A percentile compares a stretch with the other conserved stretches of the same genome.
phyloP scores from a whole-genome alignment of 2,797 vertebrate species.

The Cetoscarus ocellatus region DNA sequence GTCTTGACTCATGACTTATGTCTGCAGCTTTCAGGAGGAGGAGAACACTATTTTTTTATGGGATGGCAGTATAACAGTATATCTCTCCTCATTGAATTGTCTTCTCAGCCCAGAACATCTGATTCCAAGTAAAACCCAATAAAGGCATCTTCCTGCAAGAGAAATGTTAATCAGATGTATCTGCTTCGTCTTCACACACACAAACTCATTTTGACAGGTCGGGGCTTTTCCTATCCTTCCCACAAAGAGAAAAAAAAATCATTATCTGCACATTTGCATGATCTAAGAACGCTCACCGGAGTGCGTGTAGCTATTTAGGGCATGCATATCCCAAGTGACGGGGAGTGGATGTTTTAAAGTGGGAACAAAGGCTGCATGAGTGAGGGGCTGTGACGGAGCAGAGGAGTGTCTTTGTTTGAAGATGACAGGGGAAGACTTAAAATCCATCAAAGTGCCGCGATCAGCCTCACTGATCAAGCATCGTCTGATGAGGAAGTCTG shows the following conservation, averaged over 20 bases:
- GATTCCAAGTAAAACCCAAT: background rate
- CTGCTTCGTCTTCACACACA: conserved; percentile 16
- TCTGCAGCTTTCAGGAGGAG: too few species aligned
- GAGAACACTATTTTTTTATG: background rate
- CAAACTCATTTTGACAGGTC: conserved; percentile 31
- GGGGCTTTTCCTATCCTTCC: conserved; percentile 38
- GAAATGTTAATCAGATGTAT: conserved; percentile 33
- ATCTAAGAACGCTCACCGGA: conserved; percentile 38
- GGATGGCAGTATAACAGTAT: background rate
- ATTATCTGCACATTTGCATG: conserved; percentile 28
- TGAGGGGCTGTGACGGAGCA: conserved; percentile 44
- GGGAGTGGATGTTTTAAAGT: conserved; percentile 40
- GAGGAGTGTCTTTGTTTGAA: conserved; percentile 50
- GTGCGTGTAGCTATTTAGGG: conserved; percentile 60
- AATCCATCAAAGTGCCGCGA: conserved; percentile 64
- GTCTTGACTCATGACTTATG: background rate
- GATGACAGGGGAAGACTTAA: conserved; percentile 47
- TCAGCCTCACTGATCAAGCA: conserved; percentile 72
- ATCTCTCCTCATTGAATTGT: conserved; percentile 6
- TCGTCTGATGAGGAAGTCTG: conserved; percentile 60
- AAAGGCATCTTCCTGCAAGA: conserved; percentile 13
- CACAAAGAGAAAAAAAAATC: conserved; percentile 6
- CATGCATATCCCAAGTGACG: conserved; percentile 47
- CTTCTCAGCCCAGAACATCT: background rate
- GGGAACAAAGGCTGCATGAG: conserved; percentile 60